phyloP scores from a whole-genome alignment of 2,113 vertebrate species.

The Conger conger region DNA sequence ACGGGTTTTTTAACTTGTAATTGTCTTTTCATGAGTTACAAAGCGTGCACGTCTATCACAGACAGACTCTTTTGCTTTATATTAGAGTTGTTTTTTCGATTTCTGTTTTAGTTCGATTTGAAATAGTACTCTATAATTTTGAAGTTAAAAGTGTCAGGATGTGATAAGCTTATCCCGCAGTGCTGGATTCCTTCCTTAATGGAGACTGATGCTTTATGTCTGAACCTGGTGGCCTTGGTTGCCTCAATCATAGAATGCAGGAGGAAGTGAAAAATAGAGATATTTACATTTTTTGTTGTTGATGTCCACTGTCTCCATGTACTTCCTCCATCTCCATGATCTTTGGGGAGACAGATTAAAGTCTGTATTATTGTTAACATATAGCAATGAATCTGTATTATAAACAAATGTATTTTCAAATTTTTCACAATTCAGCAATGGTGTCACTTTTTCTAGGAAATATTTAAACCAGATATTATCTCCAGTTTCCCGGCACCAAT shows the following conservation, averaged over 20 bases:
- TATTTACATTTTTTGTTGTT: background rate
- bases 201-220: background rate
- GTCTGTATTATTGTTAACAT: too few species aligned
- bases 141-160: background rate
- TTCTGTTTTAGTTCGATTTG: background rate
- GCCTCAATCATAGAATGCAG: background rate
- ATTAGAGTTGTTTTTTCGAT: background rate
- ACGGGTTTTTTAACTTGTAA: background rate
- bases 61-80: background rate
- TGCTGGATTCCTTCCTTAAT: background rate
- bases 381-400: too few species aligned
- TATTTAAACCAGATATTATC: too few species aligned
- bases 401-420: too few species aligned
- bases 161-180: background rate
- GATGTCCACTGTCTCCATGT: too few species aligned
- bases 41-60: background rate
- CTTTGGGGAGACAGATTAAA: too few species aligned
- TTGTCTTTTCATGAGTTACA: background rate
- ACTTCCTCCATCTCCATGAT: too few species aligned
- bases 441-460: too few species aligned
- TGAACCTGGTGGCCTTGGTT: background rate
- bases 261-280: background rate
- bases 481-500: too few species aligned
- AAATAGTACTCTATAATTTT: background rate
- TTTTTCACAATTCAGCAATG: too few species aligned